Base-by-base conservation (phyloP, 1,140 invertebrate species). In the Euschistus heros region DNA sequence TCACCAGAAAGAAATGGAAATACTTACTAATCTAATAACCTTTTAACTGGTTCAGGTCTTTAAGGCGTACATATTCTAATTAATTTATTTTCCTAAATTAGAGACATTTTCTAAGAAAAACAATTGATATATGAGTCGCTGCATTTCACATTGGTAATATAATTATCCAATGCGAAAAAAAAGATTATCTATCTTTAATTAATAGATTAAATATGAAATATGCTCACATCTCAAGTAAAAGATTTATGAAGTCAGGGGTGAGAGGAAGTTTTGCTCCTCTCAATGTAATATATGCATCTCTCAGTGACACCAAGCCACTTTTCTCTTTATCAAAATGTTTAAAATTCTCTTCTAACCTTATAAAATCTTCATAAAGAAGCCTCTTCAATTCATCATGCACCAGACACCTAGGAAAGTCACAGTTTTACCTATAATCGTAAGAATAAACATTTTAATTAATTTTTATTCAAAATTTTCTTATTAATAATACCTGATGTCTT, bases 331-430 rank as follows among this genome's bases (percentile, higher is more conserved):
- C 87, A 13, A 81, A 78, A 68, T 85, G 80, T 33, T 77, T 68
- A 33, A 91, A 78, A 65, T 83, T 81, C 71, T 88, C 86, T 46
- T 77, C 74, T 0, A 90, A 70, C 5, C 86, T 77, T 7, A 81
- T 81, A 7, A 84, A 75, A 60, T 85, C 82, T 69, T 86, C 80
- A 84, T 86, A 89, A 0, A 88, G 70, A 3, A 77, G 76, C 2
- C 85, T 79, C n/a, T 82, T 81, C 27, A 90, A 68, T 66, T 86
- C 84, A 37, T 81, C 80, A 57, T 88, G 85, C 1, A 86, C 81
- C n/a, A 87, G 72, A 59, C 76, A 73, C 65, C 81, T 81, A 66
- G 63, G 71, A 70, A 66, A 22, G 54, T 17, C n/a, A 61, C 46
- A 7, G 8, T 50, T 20, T n/a, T 13, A 20, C 50, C 2, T 57